Percentiles rank a stretch among this genome's conserved stretches.
Conservation (phyloP, 2,888 invertebrate species). For the Thyatira batis region DNA sequence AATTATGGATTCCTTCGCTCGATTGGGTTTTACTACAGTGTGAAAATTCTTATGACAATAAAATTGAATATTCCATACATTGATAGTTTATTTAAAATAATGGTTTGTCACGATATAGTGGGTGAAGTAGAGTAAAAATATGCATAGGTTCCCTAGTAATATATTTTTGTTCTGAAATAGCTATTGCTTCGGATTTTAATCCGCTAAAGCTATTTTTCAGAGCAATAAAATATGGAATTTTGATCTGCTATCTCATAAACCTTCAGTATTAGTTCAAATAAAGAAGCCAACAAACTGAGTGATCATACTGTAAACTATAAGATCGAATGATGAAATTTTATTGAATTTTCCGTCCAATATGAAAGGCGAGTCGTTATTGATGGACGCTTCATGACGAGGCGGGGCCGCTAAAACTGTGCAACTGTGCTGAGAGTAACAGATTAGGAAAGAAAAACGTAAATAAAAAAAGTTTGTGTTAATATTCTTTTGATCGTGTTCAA, state of each 20-base stretch:
- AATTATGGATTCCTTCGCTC: constrained; percentile 61
- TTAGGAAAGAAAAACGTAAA: too few relatives aligned
- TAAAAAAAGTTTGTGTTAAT: too few relatives aligned
- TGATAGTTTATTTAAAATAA: not conserved
- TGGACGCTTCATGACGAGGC: constrained; percentile 62
- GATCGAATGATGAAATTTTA: constrained; percentile 71
- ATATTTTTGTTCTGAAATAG: not conserved
- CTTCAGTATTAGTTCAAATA: not conserved
- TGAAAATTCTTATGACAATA: constrained; percentile 24
- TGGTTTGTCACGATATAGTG: not conserved
- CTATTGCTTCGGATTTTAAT: not conserved
- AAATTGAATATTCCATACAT: not conserved
- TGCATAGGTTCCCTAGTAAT: not conserved
- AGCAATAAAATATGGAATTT: not conserved
- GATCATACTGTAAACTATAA: constrained; percentile 56
- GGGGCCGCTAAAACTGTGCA: constrained; percentile 44
- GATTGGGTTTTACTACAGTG: constrained; percentile 56
- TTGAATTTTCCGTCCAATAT: constrained; percentile 75
- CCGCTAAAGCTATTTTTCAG: too few relatives aligned
- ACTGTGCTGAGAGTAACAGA: not conserved
- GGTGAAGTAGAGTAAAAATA: not conserved
- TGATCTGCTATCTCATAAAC: not conserved
- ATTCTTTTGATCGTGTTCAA: too few relatives aligned
- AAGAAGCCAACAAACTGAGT: constrained; percentile 37
- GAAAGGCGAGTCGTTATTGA: constrained; percentile 69